Evolutionary conservation across 2,797 vertebrate genomes (phyloP), one percentile per base, ranked within the genome.

Genomic region (Microctenopoma lineatum): DNA sequence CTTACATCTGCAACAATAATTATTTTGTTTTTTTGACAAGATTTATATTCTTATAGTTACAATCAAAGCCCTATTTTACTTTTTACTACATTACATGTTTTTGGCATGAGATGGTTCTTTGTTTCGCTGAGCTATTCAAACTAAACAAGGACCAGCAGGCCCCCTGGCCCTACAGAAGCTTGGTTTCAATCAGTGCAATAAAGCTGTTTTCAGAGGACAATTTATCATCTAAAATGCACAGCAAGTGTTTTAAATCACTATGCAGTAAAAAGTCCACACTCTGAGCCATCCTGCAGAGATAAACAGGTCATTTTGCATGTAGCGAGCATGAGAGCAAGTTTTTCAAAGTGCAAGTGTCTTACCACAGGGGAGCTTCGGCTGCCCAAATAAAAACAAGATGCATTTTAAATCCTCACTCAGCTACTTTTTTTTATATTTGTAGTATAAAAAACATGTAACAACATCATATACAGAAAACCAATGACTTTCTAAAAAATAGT

Each of bases 161-260:
- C 36, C 5, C 18, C 36, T 3, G 42, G 38, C 13, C 16, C 48
- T 5, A 44, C 63, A 67, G 80, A 34, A 83, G 84, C 64, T 77
- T 69, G 75, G 68, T 73, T 83, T 68, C 64, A 74, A 68, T 83
- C 74, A 66, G 48, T 60, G 29, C 52, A 52, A 62, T 34, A 66
- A 56, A 59, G 8, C 13, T 29, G 56, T 8, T 18, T 74, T 63
- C 41, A 59, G 3, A 44, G 46, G 4, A 42, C 2, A 15, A 58
- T 60, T 57, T 13, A 60, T 73, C 13, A 29, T 58, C n/a, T 16
- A 21, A 46, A 34, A 41, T 50, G 29, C 34, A 58, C 59, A 27
- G 70, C 25, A 1, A n/a, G 14, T 6, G 45, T 58, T 73, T 62
- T 66, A 57, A 77, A 79, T 79, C 61, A 75, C n/a, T 2, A 1